Conservation (phyloP, 2,797 vertebrate genomes). For the Gila robusta region DNA sequence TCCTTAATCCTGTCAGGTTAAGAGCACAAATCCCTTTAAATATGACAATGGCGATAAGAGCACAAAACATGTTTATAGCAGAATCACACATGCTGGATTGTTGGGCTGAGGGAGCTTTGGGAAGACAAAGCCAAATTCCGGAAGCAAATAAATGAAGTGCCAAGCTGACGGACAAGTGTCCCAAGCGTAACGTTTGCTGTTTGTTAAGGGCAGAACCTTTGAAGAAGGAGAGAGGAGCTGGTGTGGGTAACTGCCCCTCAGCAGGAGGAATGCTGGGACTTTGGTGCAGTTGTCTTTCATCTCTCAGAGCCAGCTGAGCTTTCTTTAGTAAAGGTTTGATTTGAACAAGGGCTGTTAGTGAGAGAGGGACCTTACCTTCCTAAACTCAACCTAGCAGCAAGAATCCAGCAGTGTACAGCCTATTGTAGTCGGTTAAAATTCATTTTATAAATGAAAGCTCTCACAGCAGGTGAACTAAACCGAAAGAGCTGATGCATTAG, state of each 20-base stretch:
- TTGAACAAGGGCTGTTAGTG: slow-evolving; percentile 48
- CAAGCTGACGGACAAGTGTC: not conserved
- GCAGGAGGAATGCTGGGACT: slow-evolving; percentile 49
- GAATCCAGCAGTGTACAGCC: slow-evolving; percentile 10
- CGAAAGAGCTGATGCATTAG: slow-evolving; percentile 30
- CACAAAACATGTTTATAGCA: slow-evolving; percentile 52
- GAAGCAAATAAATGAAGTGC: slow-evolving; percentile 13
- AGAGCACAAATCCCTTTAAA: slow-evolving; percentile 58
- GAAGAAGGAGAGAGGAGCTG: slow-evolving; percentile 18
- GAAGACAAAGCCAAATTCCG: slow-evolving; percentile 1
- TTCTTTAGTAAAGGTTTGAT: slow-evolving; percentile 51
- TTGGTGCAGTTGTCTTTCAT: slow-evolving; percentile 43
- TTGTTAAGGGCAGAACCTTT: slow-evolving; percentile 37
- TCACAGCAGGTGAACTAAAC: slow-evolving; percentile 1
- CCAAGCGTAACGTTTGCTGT: not conserved
- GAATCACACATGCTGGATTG: slow-evolving; percentile 26
- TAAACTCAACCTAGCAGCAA: slow-evolving; percentile 3
- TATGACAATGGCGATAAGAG: slow-evolving; percentile 55
- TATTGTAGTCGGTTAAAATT: not conserved
- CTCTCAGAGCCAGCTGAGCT: slow-evolving; percentile 39
- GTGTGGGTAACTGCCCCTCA: slow-evolving; percentile 35
- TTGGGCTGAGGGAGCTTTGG: not conserved
- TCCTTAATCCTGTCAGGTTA: slow-evolving; percentile 61
- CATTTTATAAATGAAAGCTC: not conserved
- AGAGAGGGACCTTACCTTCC: not conserved